Evolutionary conservation across 2,888 invertebrate species (phyloP), one percentile per base, ranked within the genome.

Genomic region (Mythimna impura): DNA sequence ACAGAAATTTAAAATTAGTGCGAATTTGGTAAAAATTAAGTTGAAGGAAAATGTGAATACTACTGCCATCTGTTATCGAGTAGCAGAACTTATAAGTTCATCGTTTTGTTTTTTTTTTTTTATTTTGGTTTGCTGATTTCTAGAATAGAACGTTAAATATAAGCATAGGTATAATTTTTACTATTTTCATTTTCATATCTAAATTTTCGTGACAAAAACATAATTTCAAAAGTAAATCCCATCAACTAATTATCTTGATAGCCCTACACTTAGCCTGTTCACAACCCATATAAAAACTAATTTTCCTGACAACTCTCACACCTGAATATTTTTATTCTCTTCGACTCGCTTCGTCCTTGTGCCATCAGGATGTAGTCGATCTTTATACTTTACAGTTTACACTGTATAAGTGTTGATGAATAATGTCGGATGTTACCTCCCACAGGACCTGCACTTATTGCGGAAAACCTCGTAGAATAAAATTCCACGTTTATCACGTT

Each of bases 291-390:
- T 62, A 4, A 8, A 36, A 30, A n/a, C 34, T 57, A 20, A 36
- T 66, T 70, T 73, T 66, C 66, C 70, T 54, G 30, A 79, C 73
- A 70, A 66, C 52, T 67, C 47, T 65, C 52, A 20, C 63, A 73
- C 70, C 40, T 58, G 64, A 70, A 67, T 74, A 62, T 64, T 63
- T 68, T 58, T 65, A 58, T 73, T 81, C 58, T 71, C 63, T 65
- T 67, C 69, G 71, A 78, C 69, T 83, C 87, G 84, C 78, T 67
- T 69, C 86, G 92, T 92, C 93, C 94, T 94, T 94, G 93, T 88
- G 90, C 86, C 89, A 93, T 92, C 90, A 94, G 95, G 94, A 95
- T 92, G 93, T 94, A 82, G 89, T 89, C 90, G 91, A 92, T 94
- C 91, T 91, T 88, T 86, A 91, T 91, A 88, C 87, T 89, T 90